These are phyloP conservation scores for Aramus guarauna DNA, from an alignment of 2,113 vertebrate genomes.

Conservation along the genomic window DNA sequence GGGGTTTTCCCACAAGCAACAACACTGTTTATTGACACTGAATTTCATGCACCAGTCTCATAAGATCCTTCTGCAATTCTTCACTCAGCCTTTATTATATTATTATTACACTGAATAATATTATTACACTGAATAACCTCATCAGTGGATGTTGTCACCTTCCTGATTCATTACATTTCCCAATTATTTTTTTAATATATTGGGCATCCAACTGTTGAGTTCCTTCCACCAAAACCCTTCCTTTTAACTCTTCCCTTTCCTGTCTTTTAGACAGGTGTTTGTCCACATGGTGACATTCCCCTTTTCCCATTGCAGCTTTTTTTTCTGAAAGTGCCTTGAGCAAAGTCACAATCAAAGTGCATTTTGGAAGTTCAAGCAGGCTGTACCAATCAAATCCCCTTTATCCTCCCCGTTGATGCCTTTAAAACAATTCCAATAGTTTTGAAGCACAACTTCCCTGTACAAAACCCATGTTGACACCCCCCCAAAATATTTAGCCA, in stretches of 20 bases:
- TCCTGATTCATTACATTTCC: not conserved
- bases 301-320: not conserved
- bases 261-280: not conserved
- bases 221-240: not conserved
- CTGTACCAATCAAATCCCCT: not conserved
- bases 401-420: not conserved
- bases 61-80: not conserved
- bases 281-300: accelerated
- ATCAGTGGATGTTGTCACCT: not conserved
- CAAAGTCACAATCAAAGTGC: not conserved
- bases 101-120: not conserved
- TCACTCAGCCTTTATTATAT: not conserved
- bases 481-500: not conserved
- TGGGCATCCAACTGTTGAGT: not conserved
- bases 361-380: not conserved
- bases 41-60: not conserved
- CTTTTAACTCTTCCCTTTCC: not conserved
- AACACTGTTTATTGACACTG: not conserved
- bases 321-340: not conserved
- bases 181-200: not conserved
- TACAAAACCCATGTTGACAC: accelerated
- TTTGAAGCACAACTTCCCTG: not conserved
- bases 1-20: not conserved
- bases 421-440: not conserved
- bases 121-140: not conserved